Percentiles rank a stretch among this genome's conserved stretches.
phyloP scores from a whole-genome alignment of 1,140 invertebrate species.

The Pentalonia nigronervosa region DNA sequence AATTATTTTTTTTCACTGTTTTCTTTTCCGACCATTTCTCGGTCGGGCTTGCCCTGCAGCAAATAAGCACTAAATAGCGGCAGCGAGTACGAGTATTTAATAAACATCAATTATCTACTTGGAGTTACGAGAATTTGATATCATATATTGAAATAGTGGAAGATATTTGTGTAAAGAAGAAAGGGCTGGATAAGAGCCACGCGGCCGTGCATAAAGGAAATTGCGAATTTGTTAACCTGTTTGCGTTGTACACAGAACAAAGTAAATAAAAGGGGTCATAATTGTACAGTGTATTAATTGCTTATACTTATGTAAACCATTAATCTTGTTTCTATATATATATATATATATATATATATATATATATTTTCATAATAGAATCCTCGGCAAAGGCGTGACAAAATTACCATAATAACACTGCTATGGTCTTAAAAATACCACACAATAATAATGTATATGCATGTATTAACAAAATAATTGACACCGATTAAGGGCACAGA shows the following conservation, averaged over 20 bases:
- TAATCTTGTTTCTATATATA: background rate
- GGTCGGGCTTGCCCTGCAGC: background rate
- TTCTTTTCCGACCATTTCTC: background rate
- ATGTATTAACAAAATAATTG: conserved; percentile 10
- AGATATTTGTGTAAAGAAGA: background rate
- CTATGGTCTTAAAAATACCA: background rate
- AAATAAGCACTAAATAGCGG: background rate
- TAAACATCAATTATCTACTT: background rate
- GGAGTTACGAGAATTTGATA: background rate
- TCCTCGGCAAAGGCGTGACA: background rate
- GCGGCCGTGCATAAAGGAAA: background rate
- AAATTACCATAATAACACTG: conserved; percentile 12
- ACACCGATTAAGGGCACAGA: background rate
- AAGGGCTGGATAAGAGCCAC: background rate
- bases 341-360: background rate
- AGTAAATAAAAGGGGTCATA: conserved; percentile 15
- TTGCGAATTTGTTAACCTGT: conserved; percentile 9
- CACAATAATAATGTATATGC: background rate
- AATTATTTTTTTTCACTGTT: background rate
- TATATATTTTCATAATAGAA: background rate
- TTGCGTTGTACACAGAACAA: conserved; percentile 6
- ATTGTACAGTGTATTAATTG: conserved; percentile 18
- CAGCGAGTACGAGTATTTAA: background rate
- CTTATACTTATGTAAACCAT: background rate
- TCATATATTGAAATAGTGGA: background rate